These are phyloP conservation scores for Seira ritae DNA, from an alignment of 2,888 invertebrate genomes.

Conservation along the genomic window DNA sequence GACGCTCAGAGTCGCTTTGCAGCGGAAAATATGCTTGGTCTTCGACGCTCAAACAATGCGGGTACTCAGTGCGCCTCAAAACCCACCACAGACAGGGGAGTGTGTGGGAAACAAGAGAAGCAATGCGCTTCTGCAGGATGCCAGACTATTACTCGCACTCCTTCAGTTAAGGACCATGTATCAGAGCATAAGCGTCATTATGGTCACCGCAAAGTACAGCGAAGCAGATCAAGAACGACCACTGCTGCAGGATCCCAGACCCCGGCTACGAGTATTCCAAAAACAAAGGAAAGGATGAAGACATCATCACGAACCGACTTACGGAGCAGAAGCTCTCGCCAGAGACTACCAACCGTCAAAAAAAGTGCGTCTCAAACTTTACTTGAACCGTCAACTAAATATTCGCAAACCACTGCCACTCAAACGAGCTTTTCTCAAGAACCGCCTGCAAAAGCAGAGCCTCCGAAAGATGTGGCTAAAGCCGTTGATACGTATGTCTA, in stretches of 20 bases:
- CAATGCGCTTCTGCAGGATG: too few species aligned
- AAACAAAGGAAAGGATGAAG: not conserved
- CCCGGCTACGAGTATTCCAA: constrained; percentile 12
- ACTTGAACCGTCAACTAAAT: not conserved
- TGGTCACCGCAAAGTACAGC: too few species aligned
- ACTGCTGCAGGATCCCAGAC: not conserved
- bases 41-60: too few species aligned
- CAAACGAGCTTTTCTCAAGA: not conserved
- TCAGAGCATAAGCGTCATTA: constrained; percentile 95
- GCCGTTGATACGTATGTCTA: not conserved
- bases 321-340: not conserved
- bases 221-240: too few species aligned
- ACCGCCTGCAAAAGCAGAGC: not conserved
- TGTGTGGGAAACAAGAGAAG: too few species aligned
- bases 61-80: too few species aligned
- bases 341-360: not conserved
- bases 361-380: not conserved
- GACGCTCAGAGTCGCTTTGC: too few species aligned
- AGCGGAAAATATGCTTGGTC: too few species aligned
- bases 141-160: too few species aligned
- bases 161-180: too few species aligned
- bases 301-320: not conserved
- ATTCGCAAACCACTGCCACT: not conserved
- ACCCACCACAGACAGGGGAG: too few species aligned
- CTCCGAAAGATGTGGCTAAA: not conserved